Percentiles rank a stretch among this genome's conserved stretches.
Conservation (phyloP, 2,797 vertebrate genomes). For the Pangasius larnaudii region DNA sequence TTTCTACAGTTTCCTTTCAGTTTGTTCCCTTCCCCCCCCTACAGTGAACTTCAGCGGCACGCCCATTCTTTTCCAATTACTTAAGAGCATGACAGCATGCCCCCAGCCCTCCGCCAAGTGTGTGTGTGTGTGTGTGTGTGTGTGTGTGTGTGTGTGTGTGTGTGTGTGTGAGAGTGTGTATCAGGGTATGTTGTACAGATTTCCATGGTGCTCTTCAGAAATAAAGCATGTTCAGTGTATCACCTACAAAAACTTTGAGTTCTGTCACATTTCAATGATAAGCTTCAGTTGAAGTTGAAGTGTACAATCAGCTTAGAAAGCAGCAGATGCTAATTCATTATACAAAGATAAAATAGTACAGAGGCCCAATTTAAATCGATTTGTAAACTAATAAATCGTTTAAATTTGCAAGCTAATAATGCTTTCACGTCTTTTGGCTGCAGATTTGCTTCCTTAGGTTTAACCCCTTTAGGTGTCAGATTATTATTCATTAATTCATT, state of each 20-base stretch:
- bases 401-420: background rate
- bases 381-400: background rate
- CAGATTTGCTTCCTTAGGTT: background rate
- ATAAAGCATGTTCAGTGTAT: conserved; percentile 24
- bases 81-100: conserved; percentile 59
- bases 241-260: background rate
- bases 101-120: conserved; percentile 49
- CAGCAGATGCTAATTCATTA: background rate
- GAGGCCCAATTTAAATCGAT: background rate
- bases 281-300: background rate
- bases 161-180: background rate
- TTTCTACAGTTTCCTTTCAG: conserved; percentile 63
- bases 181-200: conserved; percentile 26
- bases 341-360: background rate
- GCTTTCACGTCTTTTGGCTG: background rate
- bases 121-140: conserved; percentile 32
- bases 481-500: background rate
- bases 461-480: background rate
- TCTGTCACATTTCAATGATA: background rate
- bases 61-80: conserved; percentile 75
- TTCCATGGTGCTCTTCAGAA: conserved; percentile 29
- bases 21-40: conserved; percentile 19
- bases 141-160: background rate
- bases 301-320: background rate
- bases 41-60: conserved; percentile 67